Base-by-base conservation (phyloP, 1,140 invertebrate species). In the Drosophila nasuta region DNA sequence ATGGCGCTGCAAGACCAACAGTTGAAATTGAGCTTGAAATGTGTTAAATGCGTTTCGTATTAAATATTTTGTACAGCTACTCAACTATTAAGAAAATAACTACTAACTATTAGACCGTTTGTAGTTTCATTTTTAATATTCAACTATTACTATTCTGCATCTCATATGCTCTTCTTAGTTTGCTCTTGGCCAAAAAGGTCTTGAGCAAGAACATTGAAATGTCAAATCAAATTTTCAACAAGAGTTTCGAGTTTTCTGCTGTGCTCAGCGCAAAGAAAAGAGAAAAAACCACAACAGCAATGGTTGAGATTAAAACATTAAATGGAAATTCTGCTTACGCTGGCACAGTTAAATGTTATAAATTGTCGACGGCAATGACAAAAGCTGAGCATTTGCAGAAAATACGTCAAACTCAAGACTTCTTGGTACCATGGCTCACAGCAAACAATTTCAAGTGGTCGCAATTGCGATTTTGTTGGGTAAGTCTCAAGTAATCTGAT, bases 401-500 rank as follows among this genome's bases (percentile, higher is more conserved):
- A 58, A 20, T 63, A 33, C 48, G 15, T 35, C 58, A 56, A 35
- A 15, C 49, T 25, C 20, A 45, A 65, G 59, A 72, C 52, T 77
- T 33, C 52, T 77, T 41, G n/a, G 20, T 52, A 78, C 49, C 41
- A 87, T 87, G 82, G 38, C 63, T 51, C 54, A 75, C 46, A 58
- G 69, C 60, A 77, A 48, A 35, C 64, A 79, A 11, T 33, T 63
- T 25, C 52, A 69, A 59, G 83, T 64, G 45, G 43, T 51, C 45
- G 64, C 80, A 81, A 75, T 77, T 43, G 51, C 66, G 51, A 75
- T 88, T 15, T 46, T 89, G 46, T 88, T 87, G 83, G 74, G 83
- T 87, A 75, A 88, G 83, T 75, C 59, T 45, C 15, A 7, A 54
- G 13, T 49, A 54, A 57, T 51, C 17, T 48, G 20, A 65, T 51